A percentile compares a stretch with the other conserved stretches of the same genome.
Evolutionary conservation across 1,140 invertebrate genomes (phyloP).

Genomic region (Plodia interpunctella): DNA sequence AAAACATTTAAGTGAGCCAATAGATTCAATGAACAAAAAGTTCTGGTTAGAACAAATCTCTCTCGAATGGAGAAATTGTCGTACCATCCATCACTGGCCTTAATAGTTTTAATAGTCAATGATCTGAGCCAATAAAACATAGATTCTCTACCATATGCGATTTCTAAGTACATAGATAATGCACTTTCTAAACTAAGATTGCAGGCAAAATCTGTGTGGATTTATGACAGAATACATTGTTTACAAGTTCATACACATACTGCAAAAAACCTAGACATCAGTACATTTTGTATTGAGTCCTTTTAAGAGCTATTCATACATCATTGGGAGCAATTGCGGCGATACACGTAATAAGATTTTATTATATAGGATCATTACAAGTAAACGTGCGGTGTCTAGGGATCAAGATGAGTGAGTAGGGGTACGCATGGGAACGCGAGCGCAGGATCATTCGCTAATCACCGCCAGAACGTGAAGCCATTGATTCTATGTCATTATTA

Average conservation of each 20-base stretch:
- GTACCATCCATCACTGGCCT: slow-evolving; percentile 49
- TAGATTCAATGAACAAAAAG: slow-evolving; percentile 56
- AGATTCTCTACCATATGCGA: not conserved
- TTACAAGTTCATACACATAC: not conserved
- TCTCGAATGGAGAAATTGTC: slow-evolving; percentile 47
- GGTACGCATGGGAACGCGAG: slow-evolving; percentile 42
- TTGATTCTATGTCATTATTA: slow-evolving; percentile 19
- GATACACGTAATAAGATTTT: slow-evolving; percentile 57
- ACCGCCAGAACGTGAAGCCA: slow-evolving; percentile 19
- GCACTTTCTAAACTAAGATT: not conserved
- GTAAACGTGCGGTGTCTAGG: slow-evolving; percentile 55
- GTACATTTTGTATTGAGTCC: slow-evolving; percentile 37
- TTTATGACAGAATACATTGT: not conserved
- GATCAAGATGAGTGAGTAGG: slow-evolving; percentile 43
- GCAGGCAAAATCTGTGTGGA: not conserved
- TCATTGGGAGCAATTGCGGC: slow-evolving; percentile 46
- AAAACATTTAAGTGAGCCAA: slow-evolving; percentile 54
- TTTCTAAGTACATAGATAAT: not conserved
- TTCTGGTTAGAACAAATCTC: slow-evolving; percentile 39
- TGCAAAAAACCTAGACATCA: not conserved
- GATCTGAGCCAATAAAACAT: slow-evolving; percentile 18
- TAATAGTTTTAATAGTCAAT: slow-evolving; percentile 36
- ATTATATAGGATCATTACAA: slow-evolving; percentile 58
- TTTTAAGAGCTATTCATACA: slow-evolving; percentile 51
- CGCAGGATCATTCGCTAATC: slow-evolving; percentile 43